Evolutionary conservation across 2,797 vertebrate genomes (phyloP).

Genomic region (Mormyrops boulengeri): DNA sequence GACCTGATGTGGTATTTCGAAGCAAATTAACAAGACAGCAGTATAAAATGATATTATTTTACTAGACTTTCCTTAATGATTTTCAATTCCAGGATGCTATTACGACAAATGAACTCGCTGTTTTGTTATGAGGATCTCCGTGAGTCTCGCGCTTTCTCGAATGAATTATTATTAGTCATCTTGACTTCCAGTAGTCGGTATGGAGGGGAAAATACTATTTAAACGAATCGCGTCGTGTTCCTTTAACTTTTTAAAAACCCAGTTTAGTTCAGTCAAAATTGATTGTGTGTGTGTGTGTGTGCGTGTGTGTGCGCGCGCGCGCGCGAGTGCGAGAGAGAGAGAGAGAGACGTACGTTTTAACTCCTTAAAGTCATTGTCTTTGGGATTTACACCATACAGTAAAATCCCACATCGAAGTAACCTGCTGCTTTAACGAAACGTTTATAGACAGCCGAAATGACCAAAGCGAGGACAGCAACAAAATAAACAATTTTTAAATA

Average conservation of each 20-base stretch:
- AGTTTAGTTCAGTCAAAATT: neutral
- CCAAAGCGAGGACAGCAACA: slow-evolving; percentile 70
- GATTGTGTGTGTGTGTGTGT: neutral
- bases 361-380: slow-evolving; percentile 62
- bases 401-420: slow-evolving; percentile 73
- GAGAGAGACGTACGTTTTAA: slow-evolving; percentile 40
- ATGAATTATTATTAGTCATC: neutral
- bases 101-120: neutral
- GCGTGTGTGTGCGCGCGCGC: neutral
- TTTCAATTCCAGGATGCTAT: neutral
- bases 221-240: neutral
- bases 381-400: slow-evolving; percentile 62
- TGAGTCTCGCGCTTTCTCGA: neutral
- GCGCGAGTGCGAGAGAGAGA: neutral
- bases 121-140: neutral
- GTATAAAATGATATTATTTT: slow-evolving; percentile 3
- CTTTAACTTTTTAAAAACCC: neutral
- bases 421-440: slow-evolving; percentile 74
- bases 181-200: neutral
- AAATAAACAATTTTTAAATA: slow-evolving; percentile 88
- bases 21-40: slow-evolving; percentile 4
- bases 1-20: neutral
- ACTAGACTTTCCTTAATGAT: neutral
- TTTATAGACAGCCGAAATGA: slow-evolving; percentile 77
- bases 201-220: neutral